Evolutionary conservation across 2,113 vertebrate genomes (phyloP).

Genomic region (Azemiops feae): DNA sequence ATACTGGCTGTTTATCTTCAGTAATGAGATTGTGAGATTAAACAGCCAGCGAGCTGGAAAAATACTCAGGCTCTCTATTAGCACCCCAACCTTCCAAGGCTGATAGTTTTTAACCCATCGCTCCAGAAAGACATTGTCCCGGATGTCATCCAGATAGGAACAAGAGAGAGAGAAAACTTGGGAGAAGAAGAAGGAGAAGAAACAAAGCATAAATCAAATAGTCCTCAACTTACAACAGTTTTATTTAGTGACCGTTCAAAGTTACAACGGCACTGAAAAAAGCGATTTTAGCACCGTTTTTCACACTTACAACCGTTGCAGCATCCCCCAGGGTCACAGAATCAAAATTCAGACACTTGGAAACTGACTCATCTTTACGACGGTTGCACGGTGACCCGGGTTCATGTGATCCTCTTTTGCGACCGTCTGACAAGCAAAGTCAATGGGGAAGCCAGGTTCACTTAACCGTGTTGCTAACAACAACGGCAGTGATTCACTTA

Average conservation of each 20-base stretch:
- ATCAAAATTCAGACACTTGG: neutral
- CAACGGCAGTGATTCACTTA: neutral
- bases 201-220: neutral
- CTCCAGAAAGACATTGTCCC: neutral
- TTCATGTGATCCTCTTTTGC: neutral
- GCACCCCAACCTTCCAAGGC: neutral
- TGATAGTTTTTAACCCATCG: conserved; percentile 7
- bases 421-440: neutral
- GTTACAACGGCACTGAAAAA: neutral
- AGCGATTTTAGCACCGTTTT: neutral
- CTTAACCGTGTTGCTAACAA: neutral
- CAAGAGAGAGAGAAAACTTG: neutral
- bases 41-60: conserved; percentile 8
- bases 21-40: conserved; percentile 49
- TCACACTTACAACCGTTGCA: neutral
- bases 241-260: neutral
- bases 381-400: neutral
- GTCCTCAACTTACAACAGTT: neutral
- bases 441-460: neutral
- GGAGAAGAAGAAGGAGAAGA: neutral
- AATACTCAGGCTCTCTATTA: conserved; percentile 14
- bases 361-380: neutral
- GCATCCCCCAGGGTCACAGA: neutral
- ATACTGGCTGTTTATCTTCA: conserved; percentile 35
- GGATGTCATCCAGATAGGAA: neutral